Evolutionary conservation across 2,113 vertebrate species (phyloP).

Genomic region (Coracopsis vasa): DNA sequence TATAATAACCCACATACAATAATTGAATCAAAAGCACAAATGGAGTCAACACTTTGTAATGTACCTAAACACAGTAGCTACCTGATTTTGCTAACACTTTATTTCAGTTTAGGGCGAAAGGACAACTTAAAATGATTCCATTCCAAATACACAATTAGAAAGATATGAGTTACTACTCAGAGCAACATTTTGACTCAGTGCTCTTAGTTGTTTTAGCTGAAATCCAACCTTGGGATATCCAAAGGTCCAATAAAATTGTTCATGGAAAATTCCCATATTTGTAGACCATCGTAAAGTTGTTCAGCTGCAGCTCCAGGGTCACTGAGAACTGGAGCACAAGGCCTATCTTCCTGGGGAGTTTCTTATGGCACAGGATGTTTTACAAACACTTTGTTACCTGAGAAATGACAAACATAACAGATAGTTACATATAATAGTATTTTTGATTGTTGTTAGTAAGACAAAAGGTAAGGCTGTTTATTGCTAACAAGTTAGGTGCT

Average conservation of each 20-base stretch:
- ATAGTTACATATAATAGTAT: constrained; percentile 22
- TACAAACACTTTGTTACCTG: constrained; percentile 50
- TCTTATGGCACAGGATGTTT: constrained; percentile 31
- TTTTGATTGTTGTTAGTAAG: constrained; percentile 31
- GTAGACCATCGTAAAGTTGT: constrained; percentile 13
- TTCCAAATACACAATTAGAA: constrained; percentile 20
- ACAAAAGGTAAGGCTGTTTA: constrained; percentile 49
- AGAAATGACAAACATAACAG: constrained; percentile 55
- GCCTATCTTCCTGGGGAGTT: not conserved
- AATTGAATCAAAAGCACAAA: constrained; percentile 11
- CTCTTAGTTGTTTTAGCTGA: constrained; percentile 48
- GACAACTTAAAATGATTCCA: constrained; percentile 35
- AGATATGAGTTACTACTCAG: not conserved
- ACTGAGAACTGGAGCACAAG: not conserved
- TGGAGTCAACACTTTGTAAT: constrained; percentile 1
- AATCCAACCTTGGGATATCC: constrained; percentile 33
- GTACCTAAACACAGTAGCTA: not conserved
- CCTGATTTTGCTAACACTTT: constrained; percentile 57
- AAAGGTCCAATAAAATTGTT: constrained; percentile 54
- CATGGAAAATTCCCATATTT: constrained; percentile 22
- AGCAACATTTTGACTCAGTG: constrained; percentile 3
- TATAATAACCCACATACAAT: not conserved
- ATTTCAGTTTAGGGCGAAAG: constrained; percentile 60
- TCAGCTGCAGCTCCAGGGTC: constrained; percentile 22
- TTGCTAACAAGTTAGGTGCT: constrained; percentile 33